phyloP scores from a whole-genome alignment of 2,888 invertebrate species.

The Isotomurus palustris region DNA sequence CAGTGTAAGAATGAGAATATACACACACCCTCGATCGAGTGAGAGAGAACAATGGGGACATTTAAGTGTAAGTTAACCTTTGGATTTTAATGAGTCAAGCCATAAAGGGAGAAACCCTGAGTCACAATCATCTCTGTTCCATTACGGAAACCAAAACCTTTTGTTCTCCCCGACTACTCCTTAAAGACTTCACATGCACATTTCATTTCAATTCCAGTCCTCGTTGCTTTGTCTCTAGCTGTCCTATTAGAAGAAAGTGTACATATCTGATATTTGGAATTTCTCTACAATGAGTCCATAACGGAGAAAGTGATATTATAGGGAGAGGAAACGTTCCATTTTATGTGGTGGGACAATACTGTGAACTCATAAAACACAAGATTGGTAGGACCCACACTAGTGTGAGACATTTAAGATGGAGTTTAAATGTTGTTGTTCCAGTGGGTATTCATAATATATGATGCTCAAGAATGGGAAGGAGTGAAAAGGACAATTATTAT shows the following conservation, averaged over 20 bases:
- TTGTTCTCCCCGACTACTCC: slow-evolving; percentile 1
- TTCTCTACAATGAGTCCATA: too few species aligned
- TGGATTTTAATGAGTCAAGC: slow-evolving; percentile 11
- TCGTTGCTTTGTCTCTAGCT: too few species aligned
- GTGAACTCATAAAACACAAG: too few species aligned
- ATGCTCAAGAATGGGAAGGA: not conserved
- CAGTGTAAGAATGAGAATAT: too few species aligned
- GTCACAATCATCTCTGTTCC: not conserved
- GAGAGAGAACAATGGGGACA: slow-evolving; percentile 4
- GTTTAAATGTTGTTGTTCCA: not conserved
- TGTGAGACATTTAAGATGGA: too few species aligned
- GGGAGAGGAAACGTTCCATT: too few species aligned
- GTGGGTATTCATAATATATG: not conserved
- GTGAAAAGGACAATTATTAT: not conserved
- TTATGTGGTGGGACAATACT: too few species aligned
- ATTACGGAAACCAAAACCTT: not conserved
- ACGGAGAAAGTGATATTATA: too few species aligned
- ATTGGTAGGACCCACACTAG: too few species aligned
- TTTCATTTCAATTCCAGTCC: too few species aligned
- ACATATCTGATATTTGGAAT: too few species aligned
- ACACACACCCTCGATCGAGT: not conserved
- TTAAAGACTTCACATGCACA: not conserved
- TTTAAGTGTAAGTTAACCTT: slow-evolving; percentile 23
- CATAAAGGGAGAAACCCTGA: not conserved
- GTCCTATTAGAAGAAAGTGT: too few species aligned